Percentiles rank a stretch among this genome's conserved stretches.
Evolutionary conservation across 2,113 vertebrate species (phyloP).

Genomic region (Onychostoma macrolepis): DNA sequence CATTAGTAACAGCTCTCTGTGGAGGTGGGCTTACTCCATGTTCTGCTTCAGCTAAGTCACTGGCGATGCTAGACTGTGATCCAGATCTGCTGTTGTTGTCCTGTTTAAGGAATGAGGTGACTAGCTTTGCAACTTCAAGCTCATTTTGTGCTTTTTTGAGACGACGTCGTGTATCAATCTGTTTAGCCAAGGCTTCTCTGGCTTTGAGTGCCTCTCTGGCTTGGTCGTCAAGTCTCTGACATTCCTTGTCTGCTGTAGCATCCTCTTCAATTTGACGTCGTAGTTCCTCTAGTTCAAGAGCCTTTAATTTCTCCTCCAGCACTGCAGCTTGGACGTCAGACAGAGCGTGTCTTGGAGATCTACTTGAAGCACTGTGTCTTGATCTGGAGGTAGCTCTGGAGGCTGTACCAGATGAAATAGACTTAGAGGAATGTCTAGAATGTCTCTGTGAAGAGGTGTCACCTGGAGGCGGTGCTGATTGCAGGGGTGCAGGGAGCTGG

Average conservation of each 20-base stretch:
- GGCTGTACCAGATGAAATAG: background rate
- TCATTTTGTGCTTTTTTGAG: background rate
- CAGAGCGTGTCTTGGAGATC: too few relatives aligned
- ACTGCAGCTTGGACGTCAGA: too few relatives aligned
- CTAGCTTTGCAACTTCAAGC: background rate
- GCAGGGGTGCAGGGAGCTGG: background rate
- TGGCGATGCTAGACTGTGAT: too few relatives aligned
- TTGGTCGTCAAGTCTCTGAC: constrained; percentile 20
- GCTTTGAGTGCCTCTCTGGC: background rate
- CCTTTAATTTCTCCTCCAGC: too few relatives aligned
- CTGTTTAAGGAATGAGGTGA: too few relatives aligned
- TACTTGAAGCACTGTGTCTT: background rate
- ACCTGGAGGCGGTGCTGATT: background rate
- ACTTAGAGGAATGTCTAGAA: background rate
- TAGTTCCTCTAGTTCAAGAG: background rate
- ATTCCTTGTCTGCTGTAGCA: background rate
- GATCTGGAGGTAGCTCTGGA: background rate
- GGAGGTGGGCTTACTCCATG: too few relatives aligned
- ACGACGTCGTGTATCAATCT: background rate
- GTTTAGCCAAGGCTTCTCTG: background rate
- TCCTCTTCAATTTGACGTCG: background rate
- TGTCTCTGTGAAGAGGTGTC: background rate
- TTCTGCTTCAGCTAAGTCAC: too few relatives aligned
- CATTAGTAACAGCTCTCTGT: too few relatives aligned
- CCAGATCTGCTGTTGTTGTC: too few relatives aligned